phyloP scores from a whole-genome alignment of 2,113 vertebrate species.

The Anarhynchus alexandrinus region DNA sequence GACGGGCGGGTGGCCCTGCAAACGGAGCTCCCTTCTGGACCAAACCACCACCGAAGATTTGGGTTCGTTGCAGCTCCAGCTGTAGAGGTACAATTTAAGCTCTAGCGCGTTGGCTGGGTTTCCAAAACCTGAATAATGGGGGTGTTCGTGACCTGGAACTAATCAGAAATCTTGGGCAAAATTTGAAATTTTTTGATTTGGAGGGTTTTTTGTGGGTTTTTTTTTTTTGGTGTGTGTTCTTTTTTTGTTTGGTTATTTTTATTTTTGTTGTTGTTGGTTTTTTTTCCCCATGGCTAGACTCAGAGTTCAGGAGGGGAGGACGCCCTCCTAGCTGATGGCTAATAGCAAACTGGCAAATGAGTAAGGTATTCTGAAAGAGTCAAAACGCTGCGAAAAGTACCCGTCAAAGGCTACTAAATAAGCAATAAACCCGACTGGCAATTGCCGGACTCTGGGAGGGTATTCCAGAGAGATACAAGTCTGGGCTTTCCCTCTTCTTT shows the following conservation, averaged over 20 bases:
- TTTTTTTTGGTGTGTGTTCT: not conserved
- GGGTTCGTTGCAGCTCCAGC: not conserved
- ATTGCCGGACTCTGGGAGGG: rapidly evolving
- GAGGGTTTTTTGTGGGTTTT: too few species aligned
- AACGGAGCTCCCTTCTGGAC: not conserved
- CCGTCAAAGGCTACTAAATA: not conserved
- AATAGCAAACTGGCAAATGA: not conserved
- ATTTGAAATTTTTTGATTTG: not conserved
- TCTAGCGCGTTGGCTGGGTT: not conserved
- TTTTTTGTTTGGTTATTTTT: too few species aligned
- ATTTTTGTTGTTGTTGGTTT: not conserved
- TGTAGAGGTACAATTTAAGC: not conserved
- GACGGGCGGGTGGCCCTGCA: too few species aligned
- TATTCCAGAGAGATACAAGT: not conserved
- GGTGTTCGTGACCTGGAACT: not conserved
- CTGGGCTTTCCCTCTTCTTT: rapidly evolving
- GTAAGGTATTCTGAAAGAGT: not conserved
- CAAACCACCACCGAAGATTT: not conserved
- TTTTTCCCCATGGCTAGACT: rapidly evolving
- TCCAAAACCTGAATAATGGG: not conserved
- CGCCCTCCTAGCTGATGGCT: not conserved
- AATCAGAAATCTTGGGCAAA: not conserved
- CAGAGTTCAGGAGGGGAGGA: not conserved
- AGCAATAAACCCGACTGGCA: not conserved
- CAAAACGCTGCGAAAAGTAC: not conserved